Evolutionary conservation across 2,113 vertebrate genomes (phyloP).

Genomic region (Notechis scutatus): DNA sequence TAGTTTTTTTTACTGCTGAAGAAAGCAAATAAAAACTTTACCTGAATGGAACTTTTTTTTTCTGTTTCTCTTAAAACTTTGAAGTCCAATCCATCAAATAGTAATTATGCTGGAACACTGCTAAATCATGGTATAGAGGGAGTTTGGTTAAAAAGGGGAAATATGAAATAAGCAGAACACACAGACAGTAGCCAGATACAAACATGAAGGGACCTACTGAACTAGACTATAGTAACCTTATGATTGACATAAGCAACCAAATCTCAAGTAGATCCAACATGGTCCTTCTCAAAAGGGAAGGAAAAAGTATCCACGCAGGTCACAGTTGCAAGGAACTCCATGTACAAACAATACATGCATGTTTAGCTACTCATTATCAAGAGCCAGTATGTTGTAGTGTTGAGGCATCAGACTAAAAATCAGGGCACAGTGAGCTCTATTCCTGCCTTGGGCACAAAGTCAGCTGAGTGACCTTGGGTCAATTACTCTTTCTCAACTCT

Average conservation of each 20-base stretch:
- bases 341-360: neutral
- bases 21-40: too few relatives aligned
- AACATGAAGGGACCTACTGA: neutral
- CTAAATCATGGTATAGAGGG: too few relatives aligned
- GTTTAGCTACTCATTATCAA: neutral
- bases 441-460: too few relatives aligned
- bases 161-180: too few relatives aligned
- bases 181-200: too few relatives aligned
- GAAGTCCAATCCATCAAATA: too few relatives aligned
- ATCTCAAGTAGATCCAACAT: neutral
- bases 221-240: neutral
- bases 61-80: too few relatives aligned
- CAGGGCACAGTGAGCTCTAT: too few relatives aligned
- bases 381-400: neutral
- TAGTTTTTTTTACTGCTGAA: too few relatives aligned
- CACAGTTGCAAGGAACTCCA: neutral
- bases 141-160: too few relatives aligned
- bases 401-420: neutral
- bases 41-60: too few relatives aligned
- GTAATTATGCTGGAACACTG: too few relatives aligned
- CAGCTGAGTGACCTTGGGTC: neutral
- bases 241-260: neutral
- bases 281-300: neutral
- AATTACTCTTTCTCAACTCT: neutral
- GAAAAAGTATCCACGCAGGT: neutral